Conservation (phyloP, 2,888 invertebrate genomes). For the Bugula neritina region DNA sequence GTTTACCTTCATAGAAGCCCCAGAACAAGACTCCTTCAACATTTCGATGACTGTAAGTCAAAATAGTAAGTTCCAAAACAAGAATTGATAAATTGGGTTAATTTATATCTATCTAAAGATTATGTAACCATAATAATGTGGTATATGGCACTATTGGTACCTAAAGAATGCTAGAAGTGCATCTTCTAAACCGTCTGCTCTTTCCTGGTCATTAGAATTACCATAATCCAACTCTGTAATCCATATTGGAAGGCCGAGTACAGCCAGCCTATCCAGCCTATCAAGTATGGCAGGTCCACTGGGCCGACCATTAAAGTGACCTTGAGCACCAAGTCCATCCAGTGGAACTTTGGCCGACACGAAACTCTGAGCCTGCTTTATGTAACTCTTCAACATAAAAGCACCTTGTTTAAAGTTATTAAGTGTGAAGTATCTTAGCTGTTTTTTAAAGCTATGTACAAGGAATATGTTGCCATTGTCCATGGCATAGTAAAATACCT, state of each 20-base stretch:
- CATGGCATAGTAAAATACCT: constrained; percentile 29
- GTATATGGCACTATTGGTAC: no score
- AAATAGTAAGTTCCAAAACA: no score
- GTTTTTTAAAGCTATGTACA: no score
- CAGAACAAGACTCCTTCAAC: constrained; percentile 30
- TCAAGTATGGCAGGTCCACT: constrained; percentile 21
- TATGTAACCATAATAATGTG: no score
- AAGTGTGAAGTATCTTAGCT: no score
- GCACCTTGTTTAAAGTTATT: no score
- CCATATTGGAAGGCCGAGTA: constrained; percentile 30
- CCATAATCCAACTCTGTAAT: constrained; percentile 29
- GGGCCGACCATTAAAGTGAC: constrained; percentile 28
- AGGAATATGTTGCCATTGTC: no score
- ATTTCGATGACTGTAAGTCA: constrained; percentile 27
- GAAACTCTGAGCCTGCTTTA: constrained; percentile 26
- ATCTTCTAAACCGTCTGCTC: constrained; percentile 29
- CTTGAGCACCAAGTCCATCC: constrained; percentile 29
- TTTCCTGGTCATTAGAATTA: constrained; percentile 27
- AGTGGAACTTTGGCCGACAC: constrained; percentile 29
- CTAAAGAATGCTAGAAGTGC: constrained; percentile 28
- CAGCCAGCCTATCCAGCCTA: constrained; percentile 29
- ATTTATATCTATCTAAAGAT: no score
- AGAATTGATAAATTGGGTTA: no score
- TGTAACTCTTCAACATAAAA: constrained; percentile 20
- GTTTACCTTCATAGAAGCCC: constrained; percentile 30